Base-by-base conservation (phyloP, 2,797 vertebrate genomes). In the Acanthurus leucopareius region DNA sequence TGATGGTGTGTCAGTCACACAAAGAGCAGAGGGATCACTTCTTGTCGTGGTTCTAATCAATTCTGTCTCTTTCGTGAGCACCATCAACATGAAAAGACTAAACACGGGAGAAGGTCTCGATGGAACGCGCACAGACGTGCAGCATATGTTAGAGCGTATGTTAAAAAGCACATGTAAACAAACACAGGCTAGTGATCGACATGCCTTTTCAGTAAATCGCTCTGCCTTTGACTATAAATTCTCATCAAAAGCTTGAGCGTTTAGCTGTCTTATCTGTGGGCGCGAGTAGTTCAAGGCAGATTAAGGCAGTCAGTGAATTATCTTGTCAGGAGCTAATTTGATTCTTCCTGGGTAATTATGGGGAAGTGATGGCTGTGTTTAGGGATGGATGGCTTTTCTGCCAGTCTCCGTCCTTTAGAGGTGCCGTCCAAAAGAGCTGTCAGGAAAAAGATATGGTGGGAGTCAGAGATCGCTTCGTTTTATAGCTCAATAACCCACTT, bases 331-430 rank as follows among this genome's bases (percentile, higher is more conserved):
- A 81, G 88, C 87, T 92, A 89, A 95, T 94, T 91, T 92, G 86
- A 93, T 94, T 94, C 90, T 93, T 93, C 83, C 82, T 73, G 86
- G 83, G 89, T 93, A 93, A 95, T 95, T 95, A 92, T 86, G 85
- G 86, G 85, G 80, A 93, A 90, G 88, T 89, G 81, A 91, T 86
- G 92, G 83, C 71, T 88, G 78, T 89, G 89, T 93, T 93, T 90
- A 88, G 73, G 82, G 86, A 91, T 75, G 76, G 82, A 79, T 86
- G 88, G 44, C 78, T 86, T 80, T 77, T 71, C 82, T 84, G 83
- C 77, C 87, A 80, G 84, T 85, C 88, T 85, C 51, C 11, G 63
- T 69, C 53, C 77, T 81, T 82, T 82, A 80, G 63, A 83, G 82
- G 84, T 85, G 69, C 32, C 53, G 70, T 84, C 79, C 83, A 76